phyloP scores from a whole-genome alignment of 2,888 invertebrate species.

The Stratiomys singularior region DNA sequence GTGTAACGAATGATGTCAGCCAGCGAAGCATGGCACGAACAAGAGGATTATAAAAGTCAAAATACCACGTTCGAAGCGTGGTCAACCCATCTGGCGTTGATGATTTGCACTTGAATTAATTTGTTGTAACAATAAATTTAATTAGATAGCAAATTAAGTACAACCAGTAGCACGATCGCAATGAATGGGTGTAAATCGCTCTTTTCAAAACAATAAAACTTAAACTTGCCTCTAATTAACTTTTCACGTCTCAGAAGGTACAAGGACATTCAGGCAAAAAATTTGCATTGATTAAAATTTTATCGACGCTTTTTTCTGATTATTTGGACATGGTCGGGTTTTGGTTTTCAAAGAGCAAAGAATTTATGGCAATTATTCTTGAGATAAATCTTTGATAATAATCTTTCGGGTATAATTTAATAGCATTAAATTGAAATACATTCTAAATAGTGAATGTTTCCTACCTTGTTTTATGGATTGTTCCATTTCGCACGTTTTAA shows the following conservation, averaged over 20 bases:
- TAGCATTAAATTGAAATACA: too few species aligned
- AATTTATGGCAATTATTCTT: too few species aligned
- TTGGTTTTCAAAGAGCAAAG: too few species aligned
- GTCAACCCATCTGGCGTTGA: neutral
- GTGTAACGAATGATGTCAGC: constrained; percentile 1
- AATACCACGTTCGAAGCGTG: neutral
- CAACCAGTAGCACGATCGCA: neutral
- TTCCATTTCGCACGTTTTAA: too few species aligned
- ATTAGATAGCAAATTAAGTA: neutral
- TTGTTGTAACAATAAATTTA: neutral
- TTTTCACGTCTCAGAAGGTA: neutral
- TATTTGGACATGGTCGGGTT: neutral
- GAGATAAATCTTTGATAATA: too few species aligned
- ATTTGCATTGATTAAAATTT: neutral
- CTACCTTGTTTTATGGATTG: too few species aligned
- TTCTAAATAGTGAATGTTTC: too few species aligned
- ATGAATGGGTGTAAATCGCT: too few species aligned
- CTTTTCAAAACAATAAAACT: too few species aligned
- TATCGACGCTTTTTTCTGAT: neutral
- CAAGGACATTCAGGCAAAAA: neutral
- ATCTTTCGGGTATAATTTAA: too few species aligned
- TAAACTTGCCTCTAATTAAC: neutral
- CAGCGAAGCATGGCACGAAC: neutral
- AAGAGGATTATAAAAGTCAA: too few species aligned
- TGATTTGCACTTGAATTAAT: constrained; percentile 7